Evolutionary conservation across 2,888 invertebrate species (phyloP), one percentile per base, ranked within the genome.

Genomic region (Micoletzkya japonica): DNA sequence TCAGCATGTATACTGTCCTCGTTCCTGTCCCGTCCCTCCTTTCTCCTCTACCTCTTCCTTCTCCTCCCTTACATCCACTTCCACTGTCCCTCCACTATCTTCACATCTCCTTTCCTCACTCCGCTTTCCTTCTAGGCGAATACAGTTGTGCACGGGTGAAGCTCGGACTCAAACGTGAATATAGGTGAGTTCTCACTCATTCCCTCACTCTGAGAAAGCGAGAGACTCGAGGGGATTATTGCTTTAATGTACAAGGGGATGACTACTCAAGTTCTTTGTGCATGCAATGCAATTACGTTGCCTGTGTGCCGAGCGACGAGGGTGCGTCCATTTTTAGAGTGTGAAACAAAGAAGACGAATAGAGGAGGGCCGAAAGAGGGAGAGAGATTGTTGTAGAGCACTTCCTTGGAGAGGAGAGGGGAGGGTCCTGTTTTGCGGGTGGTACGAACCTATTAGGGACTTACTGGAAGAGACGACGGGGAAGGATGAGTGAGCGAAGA

Each of bases 111-210:
- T 28, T 20, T 44, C 28, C 28, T 58, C 7, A 36, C 32, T 28
- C 44, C 49, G 39, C 44, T 34, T 66, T 58, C 44, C 44, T 68
- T 68, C 52, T 72, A 85, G 85, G 85, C 63, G 82, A 82, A 75
- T 85, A 85, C 78, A 81, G 80, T 72, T 85, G 85, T 72, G 81
- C 81, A 50, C 81, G 85, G 73, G 81, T 83, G 28, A 77, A 80
- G 60, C 73, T 85, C 37, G 64, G 72, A 28, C 77, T 85, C 49
- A 76, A 82, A 30, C 73, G 84, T 56, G 84, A 84, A 74, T 84
- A 84, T 74, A 83, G 83, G 83, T 81, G 17, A 24, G 71, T 68
- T 2, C 52, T 52, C 32, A 34, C 24, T n/a, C 10, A 24, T 32
- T 49, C n/a, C 49, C 26, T 30, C 2, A 49, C 10, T 44, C 20